These are phyloP conservation scores for Phylloscopus trochiloides DNA, from an alignment of 2,113 vertebrate species.

Conservation along the genomic window DNA sequence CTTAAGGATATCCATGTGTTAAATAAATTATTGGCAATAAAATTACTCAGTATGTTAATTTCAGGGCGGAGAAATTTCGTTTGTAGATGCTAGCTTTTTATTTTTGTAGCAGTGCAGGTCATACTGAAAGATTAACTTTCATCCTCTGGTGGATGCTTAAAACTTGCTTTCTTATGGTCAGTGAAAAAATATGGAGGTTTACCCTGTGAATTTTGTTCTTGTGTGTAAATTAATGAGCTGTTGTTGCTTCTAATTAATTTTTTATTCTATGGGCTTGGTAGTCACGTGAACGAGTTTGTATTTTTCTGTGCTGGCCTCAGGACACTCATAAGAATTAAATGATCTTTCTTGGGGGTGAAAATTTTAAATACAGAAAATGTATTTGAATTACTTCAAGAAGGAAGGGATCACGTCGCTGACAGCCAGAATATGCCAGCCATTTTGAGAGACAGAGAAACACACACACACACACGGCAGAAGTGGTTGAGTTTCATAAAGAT, in stretches of 20 bases:
- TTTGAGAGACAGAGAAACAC: slow-evolving; percentile 18
- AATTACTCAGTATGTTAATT: neutral
- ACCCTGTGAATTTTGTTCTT: slow-evolving; percentile 27
- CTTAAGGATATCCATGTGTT: neutral
- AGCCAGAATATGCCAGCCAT: slow-evolving; percentile 39
- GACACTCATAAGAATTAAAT: neutral
- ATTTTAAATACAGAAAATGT: neutral
- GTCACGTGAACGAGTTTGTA: neutral
- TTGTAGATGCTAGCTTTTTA: neutral
- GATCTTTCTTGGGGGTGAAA: neutral
- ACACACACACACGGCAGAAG: neutral
- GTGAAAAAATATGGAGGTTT: slow-evolving; percentile 33
- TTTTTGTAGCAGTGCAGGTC: slow-evolving; percentile 58
- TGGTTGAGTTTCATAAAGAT: neutral
- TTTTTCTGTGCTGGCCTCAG: neutral
- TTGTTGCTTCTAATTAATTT: slow-evolving; percentile 30
- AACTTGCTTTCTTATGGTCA: neutral
- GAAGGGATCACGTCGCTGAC: neutral
- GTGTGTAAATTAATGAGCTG: slow-evolving; percentile 30
- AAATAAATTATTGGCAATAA: neutral
- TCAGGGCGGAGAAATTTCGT: neutral
- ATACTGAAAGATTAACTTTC: neutral
- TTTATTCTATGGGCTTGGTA: neutral
- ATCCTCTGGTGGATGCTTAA: neutral
- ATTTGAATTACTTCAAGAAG: slow-evolving; percentile 24